These are phyloP conservation scores for Iphiclides podalirius DNA, from an alignment of 2,888 invertebrate species.

Conservation along the genomic window DNA sequence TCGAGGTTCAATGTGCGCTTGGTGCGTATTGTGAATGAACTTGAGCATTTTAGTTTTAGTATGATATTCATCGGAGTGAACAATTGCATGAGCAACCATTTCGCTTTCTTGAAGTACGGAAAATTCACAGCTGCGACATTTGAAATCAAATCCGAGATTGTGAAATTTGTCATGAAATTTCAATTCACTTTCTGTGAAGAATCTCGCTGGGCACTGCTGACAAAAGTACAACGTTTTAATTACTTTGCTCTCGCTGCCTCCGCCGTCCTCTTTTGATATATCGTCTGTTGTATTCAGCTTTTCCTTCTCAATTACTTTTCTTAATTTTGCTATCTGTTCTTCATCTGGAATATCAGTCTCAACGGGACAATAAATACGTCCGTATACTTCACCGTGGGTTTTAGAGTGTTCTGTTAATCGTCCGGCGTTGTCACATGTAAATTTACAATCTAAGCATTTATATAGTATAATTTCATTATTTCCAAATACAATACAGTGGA, in stretches of 20 bases:
- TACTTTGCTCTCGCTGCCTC: constrained; percentile 44
- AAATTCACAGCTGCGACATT: constrained; percentile 89
- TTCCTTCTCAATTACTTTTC: constrained; percentile 63
- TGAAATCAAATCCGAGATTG: constrained; percentile 80
- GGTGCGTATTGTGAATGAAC: constrained; percentile 82
- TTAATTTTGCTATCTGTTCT: constrained; percentile 79
- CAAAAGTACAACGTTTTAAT: constrained; percentile 85
- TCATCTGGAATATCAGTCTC: constrained; percentile 83
- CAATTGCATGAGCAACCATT: constrained; percentile 83
- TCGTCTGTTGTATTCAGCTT: constrained; percentile 47
- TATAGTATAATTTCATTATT: constrained; percentile 75
- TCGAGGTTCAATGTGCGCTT: constrained; percentile 83
- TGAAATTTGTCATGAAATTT: constrained; percentile 87
- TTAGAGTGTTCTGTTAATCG: constrained; percentile 86
- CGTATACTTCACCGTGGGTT: constrained; percentile 85
- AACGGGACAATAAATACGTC: constrained; percentile 85
- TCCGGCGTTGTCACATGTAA: constrained; percentile 86
- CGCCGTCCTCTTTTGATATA: constrained; percentile 44
- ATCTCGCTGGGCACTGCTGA: constrained; percentile 90
- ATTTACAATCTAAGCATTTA: constrained; percentile 89
- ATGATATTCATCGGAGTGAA: constrained; percentile 90
- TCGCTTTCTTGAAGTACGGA: constrained; percentile 86
- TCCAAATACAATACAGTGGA: constrained; percentile 82
- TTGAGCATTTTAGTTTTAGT: constrained; percentile 86
- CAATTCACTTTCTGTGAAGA: constrained; percentile 87